These are phyloP conservation scores for Siphamia tubifer DNA, from an alignment of 2,113 vertebrate species.

Conservation along the genomic window DNA sequence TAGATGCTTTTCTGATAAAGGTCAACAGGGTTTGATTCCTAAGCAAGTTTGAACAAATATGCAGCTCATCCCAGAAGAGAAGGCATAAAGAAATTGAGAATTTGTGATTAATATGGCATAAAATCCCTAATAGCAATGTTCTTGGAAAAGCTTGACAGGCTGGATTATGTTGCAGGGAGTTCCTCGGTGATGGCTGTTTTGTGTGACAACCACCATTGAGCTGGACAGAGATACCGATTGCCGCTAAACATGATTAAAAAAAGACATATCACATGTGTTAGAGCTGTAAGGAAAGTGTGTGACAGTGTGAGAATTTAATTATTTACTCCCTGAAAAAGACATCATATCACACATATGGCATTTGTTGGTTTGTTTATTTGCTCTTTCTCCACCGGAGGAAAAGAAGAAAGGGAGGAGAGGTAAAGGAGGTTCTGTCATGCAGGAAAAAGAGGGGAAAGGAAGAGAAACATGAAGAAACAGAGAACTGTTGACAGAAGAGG, in stretches of 20 bases:
- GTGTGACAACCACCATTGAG: slow-evolving; percentile 20
- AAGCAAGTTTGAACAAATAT: slow-evolving; percentile 31
- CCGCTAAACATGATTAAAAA: neutral
- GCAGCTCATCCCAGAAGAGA: slow-evolving; percentile 1
- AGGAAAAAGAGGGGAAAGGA: slow-evolving; percentile 54
- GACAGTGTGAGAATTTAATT: slow-evolving; percentile 32
- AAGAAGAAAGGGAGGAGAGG: slow-evolving; percentile 51
- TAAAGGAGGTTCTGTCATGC: slow-evolving; percentile 68
- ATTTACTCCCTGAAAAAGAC: slow-evolving; percentile 37
- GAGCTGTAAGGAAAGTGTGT: neutral
- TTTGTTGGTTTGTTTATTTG: slow-evolving; percentile 79
- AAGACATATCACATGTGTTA: neutral
- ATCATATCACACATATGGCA: slow-evolving; percentile 13
- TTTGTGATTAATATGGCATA: slow-evolving; percentile 33
- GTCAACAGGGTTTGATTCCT: slow-evolving; percentile 37
- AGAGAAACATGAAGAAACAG: slow-evolving; percentile 27
- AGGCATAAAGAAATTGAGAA: slow-evolving; percentile 13
- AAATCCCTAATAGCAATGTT: slow-evolving; percentile 26
- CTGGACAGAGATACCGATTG: neutral
- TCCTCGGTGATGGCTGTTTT: slow-evolving; percentile 28
- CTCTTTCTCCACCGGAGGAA: slow-evolving; percentile 71
- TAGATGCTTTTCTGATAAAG: slow-evolving; percentile 16
- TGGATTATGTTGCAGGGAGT: slow-evolving; percentile 44
- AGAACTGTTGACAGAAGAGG: slow-evolving; percentile 38
- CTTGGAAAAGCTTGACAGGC: slow-evolving; percentile 32